These are phyloP conservation scores for Euproctis similis DNA, from an alignment of 2,888 invertebrate species.

Conservation along the genomic window DNA sequence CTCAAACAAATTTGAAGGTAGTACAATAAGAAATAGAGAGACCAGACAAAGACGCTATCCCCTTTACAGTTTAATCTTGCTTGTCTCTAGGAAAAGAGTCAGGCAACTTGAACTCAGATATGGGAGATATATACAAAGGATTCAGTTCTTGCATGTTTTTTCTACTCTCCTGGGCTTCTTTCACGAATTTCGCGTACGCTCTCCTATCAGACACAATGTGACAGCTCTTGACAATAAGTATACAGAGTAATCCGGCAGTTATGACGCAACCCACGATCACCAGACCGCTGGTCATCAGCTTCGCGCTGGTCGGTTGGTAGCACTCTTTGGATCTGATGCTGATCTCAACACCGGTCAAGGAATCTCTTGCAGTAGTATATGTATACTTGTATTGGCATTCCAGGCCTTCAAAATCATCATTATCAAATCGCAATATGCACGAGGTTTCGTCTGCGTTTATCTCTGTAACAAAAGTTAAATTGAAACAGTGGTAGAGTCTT, in stretches of 20 bases:
- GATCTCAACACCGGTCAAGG: conserved; percentile 49
- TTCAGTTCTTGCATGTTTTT: conserved; percentile 64
- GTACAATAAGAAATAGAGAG: too few relatives aligned
- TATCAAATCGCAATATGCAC: conserved; percentile 44
- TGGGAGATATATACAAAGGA: conserved; percentile 79
- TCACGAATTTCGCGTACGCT: conserved; percentile 70
- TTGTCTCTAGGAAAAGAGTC: conserved; percentile 61
- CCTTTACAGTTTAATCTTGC: conserved; percentile 31
- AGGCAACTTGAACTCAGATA: conserved; percentile 73
- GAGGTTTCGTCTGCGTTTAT: conserved; percentile 31
- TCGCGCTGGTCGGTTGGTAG: conserved; percentile 49
- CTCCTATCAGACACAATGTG: conserved; percentile 66
- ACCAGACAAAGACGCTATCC: too few relatives aligned
- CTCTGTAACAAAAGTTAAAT: too few relatives aligned
- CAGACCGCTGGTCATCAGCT: conserved; percentile 45
- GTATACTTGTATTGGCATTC: conserved; percentile 63
- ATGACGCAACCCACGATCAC: conserved; percentile 63
- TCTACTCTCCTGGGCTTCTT: conserved; percentile 57
- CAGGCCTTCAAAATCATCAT: conserved; percentile 30
- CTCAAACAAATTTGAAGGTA: too few relatives aligned
- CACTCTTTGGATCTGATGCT: conserved; percentile 50
- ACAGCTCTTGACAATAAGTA: conserved; percentile 53
- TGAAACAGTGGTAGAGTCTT: too few relatives aligned
- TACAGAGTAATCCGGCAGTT: conserved; percentile 57
- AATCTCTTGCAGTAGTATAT: conserved; percentile 41